Percentiles rank a stretch among this genome's conserved stretches.
phyloP scores from a whole-genome alignment of 2,113 vertebrate species.

The Pangasianodon hypophthalmus region DNA sequence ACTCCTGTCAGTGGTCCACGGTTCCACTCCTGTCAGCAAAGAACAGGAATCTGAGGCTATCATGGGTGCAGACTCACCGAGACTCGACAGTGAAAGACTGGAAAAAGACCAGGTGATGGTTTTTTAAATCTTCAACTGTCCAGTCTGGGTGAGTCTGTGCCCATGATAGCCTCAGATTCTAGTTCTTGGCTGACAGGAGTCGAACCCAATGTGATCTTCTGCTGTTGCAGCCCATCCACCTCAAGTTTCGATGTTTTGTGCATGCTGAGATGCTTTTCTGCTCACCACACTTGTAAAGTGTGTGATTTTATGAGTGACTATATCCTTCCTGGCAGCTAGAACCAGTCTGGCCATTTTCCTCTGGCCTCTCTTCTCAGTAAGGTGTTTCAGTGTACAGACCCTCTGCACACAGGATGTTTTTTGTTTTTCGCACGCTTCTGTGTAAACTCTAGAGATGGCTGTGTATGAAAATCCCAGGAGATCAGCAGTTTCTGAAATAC shows the following conservation, averaged over 20 bases:
- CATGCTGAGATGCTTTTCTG: background rate
- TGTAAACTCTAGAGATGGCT: background rate
- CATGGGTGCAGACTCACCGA: no score
- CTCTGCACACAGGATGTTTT: background rate
- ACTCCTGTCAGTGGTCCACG: no score
- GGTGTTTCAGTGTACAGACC: background rate
- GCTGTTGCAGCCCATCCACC: background rate
- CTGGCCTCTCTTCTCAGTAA: background rate
- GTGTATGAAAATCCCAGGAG: background rate
- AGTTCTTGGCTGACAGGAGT: background rate
- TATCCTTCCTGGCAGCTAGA: background rate
- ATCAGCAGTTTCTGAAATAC: background rate
- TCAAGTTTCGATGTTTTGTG: background rate
- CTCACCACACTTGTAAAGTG: background rate
- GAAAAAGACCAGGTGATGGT: no score
- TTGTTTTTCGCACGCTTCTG: background rate
- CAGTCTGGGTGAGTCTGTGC: no score
- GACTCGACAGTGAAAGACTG: no score
- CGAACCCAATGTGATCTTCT: background rate
- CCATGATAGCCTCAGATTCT: background rate
- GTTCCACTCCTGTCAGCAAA: no score
- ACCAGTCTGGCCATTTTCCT: background rate
- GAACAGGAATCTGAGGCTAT: no score
- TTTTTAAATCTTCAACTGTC: no score
- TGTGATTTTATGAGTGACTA: background rate